Evolutionary conservation across 2,888 invertebrate species (phyloP).

Genomic region (Parelbella ahira): DNA sequence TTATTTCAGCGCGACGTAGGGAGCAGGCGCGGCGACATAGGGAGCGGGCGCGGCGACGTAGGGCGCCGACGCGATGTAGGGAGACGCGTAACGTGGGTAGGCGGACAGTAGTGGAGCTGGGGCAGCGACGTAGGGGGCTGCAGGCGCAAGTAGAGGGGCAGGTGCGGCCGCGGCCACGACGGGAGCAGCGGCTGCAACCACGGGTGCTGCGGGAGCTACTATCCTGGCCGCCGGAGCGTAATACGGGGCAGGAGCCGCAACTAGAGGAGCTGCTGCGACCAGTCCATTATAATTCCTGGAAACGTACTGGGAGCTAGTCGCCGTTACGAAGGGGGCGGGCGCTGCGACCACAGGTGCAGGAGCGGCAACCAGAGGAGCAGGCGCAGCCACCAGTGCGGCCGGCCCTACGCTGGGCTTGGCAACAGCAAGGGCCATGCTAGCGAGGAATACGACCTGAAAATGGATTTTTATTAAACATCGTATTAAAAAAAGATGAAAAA

Average conservation of each 20-base stretch:
- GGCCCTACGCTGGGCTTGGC: conserved; percentile 56
- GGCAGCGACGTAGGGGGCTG: conserved; percentile 43
- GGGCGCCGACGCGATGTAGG: conserved; percentile 36
- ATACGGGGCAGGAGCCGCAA: conserved; percentile 47
- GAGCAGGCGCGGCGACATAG: conserved; percentile 50
- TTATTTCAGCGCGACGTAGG: too few species aligned
- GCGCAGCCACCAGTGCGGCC: conserved; percentile 52
- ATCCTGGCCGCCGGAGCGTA: conserved; percentile 36
- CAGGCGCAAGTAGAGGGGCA: conserved; percentile 46
- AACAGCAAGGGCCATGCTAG: conserved; percentile 50
- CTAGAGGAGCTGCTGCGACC: conserved; percentile 66
- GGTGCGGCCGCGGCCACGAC: conserved; percentile 35
- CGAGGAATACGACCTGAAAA: conserved; percentile 60
- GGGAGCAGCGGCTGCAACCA: too few species aligned
- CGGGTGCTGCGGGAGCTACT: conserved; percentile 31
- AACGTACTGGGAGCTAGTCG: conserved; percentile 83
- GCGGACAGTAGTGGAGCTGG: conserved; percentile 10
- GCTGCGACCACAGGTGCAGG: conserved; percentile 48
- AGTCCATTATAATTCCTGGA: conserved; percentile 81
- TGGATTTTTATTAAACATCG: too few species aligned
- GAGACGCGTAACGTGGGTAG: conserved; percentile 21
- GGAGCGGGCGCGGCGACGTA: conserved; percentile 58
- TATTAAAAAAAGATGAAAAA: too few species aligned
- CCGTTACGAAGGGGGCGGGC: conserved; percentile 81
- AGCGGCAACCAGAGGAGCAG: conserved; percentile 46